Evolutionary conservation across 2,888 invertebrate species (phyloP), one percentile per base, ranked within the genome.

Genomic region (Allacma fusca): DNA sequence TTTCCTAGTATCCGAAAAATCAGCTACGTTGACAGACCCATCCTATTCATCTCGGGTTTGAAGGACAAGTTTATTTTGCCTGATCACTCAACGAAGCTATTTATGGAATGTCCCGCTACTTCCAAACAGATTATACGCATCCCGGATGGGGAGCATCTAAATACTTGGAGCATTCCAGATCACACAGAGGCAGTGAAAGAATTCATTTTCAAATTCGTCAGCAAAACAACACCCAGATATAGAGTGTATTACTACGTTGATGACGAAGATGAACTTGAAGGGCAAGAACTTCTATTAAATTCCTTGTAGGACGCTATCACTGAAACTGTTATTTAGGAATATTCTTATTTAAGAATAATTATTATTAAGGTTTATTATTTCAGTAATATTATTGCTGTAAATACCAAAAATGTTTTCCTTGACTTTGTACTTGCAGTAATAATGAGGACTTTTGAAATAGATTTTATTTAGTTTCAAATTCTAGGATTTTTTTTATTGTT

Each of bases 81-180:
- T 13, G 26, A 7, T 16, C 77, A 77, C 65, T 44, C 67, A 23
- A 65, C 43, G 1, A 34, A 43, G 26, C 21, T 74, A 0, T 74
- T 21, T 24, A 1, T 16, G n/a, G 26, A 24, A 5, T 40, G 74
- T 26, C 1, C n/a, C n/a, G 64, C 74, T 9, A 23, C 9, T n/a
- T 19, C 26, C 0, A 74, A 74, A 26, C 34, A 65, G 16, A 74
- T 74, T 0, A 4, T 74, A 1, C 64, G 74, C 1, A 64, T 74
- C n/a, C 44, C 64, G 0, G 74, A 74, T 16, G 74, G 74, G 0
- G 65, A n/a, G 9, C 74, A 74, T 74, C 23, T 74, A 24, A 74
- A 43, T 43, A 74, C 74, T 2, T 74, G 64, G 44, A 23, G 16
- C 21, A 1, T 26, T 1, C 26, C 1, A 1, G 65, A 26, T 7